Conservation (phyloP, 2,888 invertebrate species). For the Melipona bicolor region DNA sequence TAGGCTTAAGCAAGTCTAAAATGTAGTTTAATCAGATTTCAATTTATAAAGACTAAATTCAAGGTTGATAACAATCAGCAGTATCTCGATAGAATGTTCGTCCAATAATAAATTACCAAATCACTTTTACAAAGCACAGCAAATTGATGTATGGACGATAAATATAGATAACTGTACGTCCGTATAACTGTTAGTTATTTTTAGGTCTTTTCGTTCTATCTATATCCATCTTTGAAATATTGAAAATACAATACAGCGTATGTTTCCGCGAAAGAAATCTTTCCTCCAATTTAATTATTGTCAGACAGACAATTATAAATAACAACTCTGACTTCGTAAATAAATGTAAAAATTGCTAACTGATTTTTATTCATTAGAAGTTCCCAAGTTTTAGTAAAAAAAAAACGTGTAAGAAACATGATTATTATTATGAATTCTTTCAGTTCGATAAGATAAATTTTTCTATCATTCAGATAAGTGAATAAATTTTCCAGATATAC, state of each 20-base stretch:
- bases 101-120: neutral
- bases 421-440: no score
- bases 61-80: neutral
- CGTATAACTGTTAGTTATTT: slow-evolving; percentile 3
- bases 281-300: neutral
- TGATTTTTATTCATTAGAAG: neutral
- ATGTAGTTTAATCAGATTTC: neutral
- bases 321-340: no score
- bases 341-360: neutral
- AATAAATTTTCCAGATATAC: neutral
- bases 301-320: no score
- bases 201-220: slow-evolving; percentile 9
- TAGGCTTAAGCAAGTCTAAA: no score
- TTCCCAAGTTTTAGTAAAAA: no score
- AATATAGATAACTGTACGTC: slow-evolving; percentile 32
- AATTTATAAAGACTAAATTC: neutral
- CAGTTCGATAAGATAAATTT: neutral
- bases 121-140: neutral
- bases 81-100: neutral
- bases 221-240: neutral
- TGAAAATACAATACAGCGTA: neutral
- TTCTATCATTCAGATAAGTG: neutral
- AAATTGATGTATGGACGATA: neutral
- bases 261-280: neutral
- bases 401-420: neutral